phyloP scores from a whole-genome alignment of 35 echinoderm and acorn worm species.

The Heliocidaris erythrogramma region DNA sequence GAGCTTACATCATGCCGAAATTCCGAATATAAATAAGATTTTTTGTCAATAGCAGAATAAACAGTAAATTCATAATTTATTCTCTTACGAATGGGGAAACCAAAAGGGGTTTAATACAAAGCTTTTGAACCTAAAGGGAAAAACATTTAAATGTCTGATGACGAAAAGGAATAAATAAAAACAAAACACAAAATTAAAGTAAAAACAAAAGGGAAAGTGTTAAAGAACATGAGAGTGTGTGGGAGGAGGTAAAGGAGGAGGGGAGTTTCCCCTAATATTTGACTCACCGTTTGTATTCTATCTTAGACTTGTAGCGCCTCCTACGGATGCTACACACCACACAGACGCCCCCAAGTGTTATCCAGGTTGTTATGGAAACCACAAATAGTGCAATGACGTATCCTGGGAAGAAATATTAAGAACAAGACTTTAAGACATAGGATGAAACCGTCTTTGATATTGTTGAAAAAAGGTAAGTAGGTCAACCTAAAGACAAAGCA shows the following conservation, averaged over 20 bases:
- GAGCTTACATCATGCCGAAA: neutral
- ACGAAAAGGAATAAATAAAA: neutral
- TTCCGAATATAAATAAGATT: too few relatives aligned
- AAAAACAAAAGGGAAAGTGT: neutral
- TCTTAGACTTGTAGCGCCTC: constrained; percentile 38
- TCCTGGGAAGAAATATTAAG: constrained; percentile 4
- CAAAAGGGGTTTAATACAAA: neutral
- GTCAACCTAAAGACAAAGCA: neutral
- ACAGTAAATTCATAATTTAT: neutral
- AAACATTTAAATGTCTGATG: neutral
- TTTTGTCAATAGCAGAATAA: too few relatives aligned
- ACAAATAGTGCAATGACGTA: constrained; percentile 48
- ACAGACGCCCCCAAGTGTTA: constrained; percentile 37
- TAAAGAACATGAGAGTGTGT: neutral
- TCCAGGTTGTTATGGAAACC: constrained; percentile 43
- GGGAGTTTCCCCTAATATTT: neutral
- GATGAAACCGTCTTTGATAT: neutral
- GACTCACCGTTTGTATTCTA: constrained; percentile 49
- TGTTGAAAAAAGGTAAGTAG: neutral
- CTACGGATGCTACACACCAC: constrained; percentile 45
- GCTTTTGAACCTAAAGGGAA: neutral
- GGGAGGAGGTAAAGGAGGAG: neutral
- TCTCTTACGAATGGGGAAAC: neutral
- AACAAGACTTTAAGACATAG: neutral
- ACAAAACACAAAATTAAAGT: neutral